These are phyloP conservation scores for Lasiurus cinereus DNA, from an alignment of 2,113 vertebrate species.

Conservation along the genomic window DNA sequence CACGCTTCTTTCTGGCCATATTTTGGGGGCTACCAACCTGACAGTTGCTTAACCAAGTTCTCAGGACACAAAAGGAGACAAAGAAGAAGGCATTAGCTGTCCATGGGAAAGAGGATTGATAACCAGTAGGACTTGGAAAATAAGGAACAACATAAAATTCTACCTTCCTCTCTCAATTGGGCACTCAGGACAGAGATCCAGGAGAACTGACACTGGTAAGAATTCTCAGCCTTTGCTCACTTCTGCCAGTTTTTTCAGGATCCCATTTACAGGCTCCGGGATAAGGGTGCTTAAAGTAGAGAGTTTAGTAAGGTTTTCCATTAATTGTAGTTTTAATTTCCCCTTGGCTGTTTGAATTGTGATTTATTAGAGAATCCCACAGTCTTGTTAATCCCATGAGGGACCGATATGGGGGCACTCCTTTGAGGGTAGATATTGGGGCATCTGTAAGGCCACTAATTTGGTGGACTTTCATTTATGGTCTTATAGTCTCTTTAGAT, in stretches of 20 bases:
- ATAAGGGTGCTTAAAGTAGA: not conserved
- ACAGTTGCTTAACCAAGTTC: not conserved
- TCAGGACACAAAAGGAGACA: not conserved
- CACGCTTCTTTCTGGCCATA: not conserved
- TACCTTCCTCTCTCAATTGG: not conserved
- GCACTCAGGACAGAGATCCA: not conserved
- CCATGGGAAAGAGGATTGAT: not conserved
- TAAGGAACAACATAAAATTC: not conserved
- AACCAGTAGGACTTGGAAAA: not conserved
- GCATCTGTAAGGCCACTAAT: not conserved
- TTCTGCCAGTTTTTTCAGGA: not conserved
- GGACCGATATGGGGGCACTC: not conserved
- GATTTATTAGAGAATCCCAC: not conserved
- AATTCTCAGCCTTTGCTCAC: not conserved
- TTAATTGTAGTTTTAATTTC: not conserved
- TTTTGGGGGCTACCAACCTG: not conserved
- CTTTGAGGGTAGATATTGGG: not conserved
- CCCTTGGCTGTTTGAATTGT: not conserved
- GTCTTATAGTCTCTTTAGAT: not conserved
- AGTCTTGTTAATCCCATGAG: not conserved
- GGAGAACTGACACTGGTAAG: not conserved
- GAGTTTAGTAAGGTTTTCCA: not conserved
- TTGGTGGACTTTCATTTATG: not conserved
- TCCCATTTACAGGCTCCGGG: not conserved
- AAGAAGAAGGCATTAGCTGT: not conserved